Base-by-base conservation (phyloP, 2,888 invertebrate genomes). In the Oxystoma pomonae region DNA sequence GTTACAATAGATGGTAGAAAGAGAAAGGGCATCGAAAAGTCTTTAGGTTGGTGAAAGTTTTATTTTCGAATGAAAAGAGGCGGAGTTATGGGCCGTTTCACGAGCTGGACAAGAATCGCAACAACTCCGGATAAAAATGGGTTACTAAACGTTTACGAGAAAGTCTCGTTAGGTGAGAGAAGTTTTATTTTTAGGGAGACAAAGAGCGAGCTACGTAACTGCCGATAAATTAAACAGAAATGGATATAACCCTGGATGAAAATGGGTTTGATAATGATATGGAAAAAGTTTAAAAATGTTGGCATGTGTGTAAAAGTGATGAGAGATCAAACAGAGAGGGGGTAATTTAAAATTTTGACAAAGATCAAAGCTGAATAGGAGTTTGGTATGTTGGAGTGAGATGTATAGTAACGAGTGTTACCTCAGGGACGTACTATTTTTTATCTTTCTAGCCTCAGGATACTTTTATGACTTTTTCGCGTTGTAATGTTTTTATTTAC, bases 1-100 rank as follows among this genome's bases (percentile, higher is more conserved):
- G 5, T 67, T 70, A 68, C 64, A 67, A 70, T 70, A 68, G 70
- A 70, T 63, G 59, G 58, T 59, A 60, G 68, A 70, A 62, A 70
- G 69, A 66, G 73, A 71, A n/a, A n/a, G n/a, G n/a, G n/a, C n/a
- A n/a, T 62, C 62, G 62, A 20, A 17, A 9, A 60, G 62, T 65
- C 62, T 60, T 62, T 56, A 64, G 61, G 58, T 66, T 78, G 12
- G 79, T 80, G 79, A 81, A 81, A 83, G 82, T 83, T 81, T 74
- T 74, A 73, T 72, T 73, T 72, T 35, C 60, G 66, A 66, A 63
- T 60, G 59, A 62, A 66, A 72, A 67, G 68, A 70, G 73, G 71
- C 64, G 66, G 65, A 60, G 62, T 22, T 50, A 61, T 17, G 1
- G 49, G 21, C 56, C 52, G 22, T 49, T 56, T 66, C 63, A 64